Conservation (phyloP, 2,888 invertebrate species). For the Margaritifera margaritifera region DNA sequence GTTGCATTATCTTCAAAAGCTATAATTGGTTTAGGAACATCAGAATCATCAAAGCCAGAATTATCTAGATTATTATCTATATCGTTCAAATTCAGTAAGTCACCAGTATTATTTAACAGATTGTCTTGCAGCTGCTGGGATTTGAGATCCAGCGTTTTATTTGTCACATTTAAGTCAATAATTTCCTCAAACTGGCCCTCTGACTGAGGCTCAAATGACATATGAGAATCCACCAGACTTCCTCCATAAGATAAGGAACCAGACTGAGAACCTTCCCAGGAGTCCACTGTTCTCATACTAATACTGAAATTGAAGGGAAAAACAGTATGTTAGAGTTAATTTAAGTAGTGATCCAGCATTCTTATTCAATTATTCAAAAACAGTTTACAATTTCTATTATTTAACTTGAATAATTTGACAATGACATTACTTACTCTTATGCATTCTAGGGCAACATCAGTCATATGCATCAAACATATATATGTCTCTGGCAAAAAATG, state of each 20-base stretch:
- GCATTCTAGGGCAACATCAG: too few relatives aligned
- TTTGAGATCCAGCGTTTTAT: constrained; percentile 43
- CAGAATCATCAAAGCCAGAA: constrained; percentile 29
- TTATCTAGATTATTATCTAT: constrained; percentile 38
- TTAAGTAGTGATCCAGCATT: too few relatives aligned
- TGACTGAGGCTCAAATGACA: constrained; percentile 18
- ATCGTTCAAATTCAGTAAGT: constrained; percentile 57
- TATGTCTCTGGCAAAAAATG: too few relatives aligned
- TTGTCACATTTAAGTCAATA: constrained; percentile 57
- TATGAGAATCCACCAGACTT: constrained; percentile 39
- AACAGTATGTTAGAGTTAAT: too few relatives aligned
- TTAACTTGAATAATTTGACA: too few relatives aligned
- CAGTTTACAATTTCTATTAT: too few relatives aligned
- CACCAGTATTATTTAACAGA: constrained; percentile 37
- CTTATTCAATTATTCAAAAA: too few relatives aligned
- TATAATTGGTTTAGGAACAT: constrained; percentile 51
- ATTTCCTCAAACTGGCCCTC: constrained; percentile 58
- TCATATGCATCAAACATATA: too few relatives aligned
- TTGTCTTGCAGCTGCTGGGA: constrained; percentile 29
- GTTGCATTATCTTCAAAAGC: constrained; percentile 66
- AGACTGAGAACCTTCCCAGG: constrained; percentile 42
- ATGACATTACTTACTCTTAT: too few relatives aligned
- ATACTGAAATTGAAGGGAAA: constrained; percentile 45
- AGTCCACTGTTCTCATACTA: constrained; percentile 52
- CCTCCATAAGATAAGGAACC: constrained; percentile 32